Evolutionary conservation across 2,113 vertebrate genomes (phyloP).

Genomic region (Tupaia tana): DNA sequence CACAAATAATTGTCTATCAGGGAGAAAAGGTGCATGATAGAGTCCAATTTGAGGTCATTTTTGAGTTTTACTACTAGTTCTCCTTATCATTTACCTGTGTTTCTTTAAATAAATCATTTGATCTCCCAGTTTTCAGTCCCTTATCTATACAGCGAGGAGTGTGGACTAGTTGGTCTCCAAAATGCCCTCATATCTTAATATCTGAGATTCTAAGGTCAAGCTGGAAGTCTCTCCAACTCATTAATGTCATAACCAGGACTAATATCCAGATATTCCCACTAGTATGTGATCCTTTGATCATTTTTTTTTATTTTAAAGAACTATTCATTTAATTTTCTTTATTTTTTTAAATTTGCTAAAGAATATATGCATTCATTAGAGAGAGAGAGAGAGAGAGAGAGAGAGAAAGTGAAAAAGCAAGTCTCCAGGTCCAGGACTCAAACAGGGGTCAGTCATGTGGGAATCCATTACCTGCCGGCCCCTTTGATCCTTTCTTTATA

Average conservation of each 20-base stretch:
- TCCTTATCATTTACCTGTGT: neutral
- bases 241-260: neutral
- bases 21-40: neutral
- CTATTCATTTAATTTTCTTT: no score
- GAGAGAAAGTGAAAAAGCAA: no score
- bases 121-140: neutral
- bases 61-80: neutral
- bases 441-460: no score
- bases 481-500: neutral
- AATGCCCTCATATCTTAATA: neutral
- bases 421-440: no score
- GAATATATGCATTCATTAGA: no score
- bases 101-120: neutral
- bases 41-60: neutral
- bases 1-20: neutral
- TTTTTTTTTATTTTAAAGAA: no score
- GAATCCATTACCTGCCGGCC: no score
- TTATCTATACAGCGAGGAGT: neutral
- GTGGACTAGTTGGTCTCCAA: neutral
- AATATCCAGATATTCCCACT: neutral
- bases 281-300: neutral
- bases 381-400: no score
- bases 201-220: neutral
- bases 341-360: no score
- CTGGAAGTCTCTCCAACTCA: neutral